Percentiles rank a stretch among this genome's conserved stretches.
phyloP scores from a whole-genome alignment of 2,888 invertebrate species.

The Dynastes hyllus region DNA sequence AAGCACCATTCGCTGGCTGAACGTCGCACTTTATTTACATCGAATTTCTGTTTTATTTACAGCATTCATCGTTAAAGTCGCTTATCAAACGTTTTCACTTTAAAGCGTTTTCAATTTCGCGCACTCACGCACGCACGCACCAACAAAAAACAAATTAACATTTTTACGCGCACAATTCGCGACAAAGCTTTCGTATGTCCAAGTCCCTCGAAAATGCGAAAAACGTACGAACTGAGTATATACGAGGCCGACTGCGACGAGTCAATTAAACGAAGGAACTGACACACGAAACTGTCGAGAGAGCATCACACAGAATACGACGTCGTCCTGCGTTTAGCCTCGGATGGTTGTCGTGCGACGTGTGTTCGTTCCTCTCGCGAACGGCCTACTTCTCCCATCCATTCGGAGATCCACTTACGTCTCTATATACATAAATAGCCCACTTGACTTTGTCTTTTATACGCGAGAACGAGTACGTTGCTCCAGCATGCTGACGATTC shows the following conservation, averaged over 20 bases:
- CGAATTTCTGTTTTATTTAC: background rate
- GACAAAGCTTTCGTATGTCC: background rate
- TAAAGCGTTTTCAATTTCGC: too few species aligned
- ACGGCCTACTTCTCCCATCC: slow-evolving; percentile 55
- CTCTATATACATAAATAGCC: slow-evolving; percentile 59
- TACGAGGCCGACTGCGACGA: slow-evolving; percentile 18
- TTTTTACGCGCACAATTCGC: background rate
- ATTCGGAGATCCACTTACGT: slow-evolving; percentile 58
- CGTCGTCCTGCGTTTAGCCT: slow-evolving; percentile 19
- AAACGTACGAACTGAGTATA: background rate
- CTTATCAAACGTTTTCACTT: background rate
- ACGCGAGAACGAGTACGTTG: slow-evolving; percentile 44
- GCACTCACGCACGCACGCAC: background rate
- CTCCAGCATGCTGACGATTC: background rate
- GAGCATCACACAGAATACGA: background rate
- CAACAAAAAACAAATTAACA: background rate
- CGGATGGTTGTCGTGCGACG: slow-evolving; percentile 40
- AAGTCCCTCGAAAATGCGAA: background rate
- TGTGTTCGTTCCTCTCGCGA: slow-evolving; percentile 26
- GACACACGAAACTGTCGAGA: background rate
- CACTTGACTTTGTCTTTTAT: slow-evolving; percentile 57
- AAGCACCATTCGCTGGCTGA: background rate
- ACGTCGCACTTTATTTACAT: too few species aligned
- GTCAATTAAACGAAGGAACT: slow-evolving; percentile 39
- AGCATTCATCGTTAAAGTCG: background rate